phyloP scores from a whole-genome alignment of 2,888 invertebrate genomes.

The Philereme transversata region DNA sequence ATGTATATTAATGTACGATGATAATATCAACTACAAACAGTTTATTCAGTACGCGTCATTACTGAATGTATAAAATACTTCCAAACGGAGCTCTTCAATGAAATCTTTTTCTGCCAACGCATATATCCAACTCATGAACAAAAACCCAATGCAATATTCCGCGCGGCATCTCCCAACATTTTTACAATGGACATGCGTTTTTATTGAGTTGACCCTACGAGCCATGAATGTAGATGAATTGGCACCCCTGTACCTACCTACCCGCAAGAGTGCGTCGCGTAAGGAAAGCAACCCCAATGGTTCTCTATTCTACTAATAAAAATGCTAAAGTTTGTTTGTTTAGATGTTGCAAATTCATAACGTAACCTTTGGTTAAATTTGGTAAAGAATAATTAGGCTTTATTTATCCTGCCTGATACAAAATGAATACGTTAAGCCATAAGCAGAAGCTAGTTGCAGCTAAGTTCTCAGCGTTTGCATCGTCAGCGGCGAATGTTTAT shows the following conservation, averaged over 20 bases:
- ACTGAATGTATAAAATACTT: neutral
- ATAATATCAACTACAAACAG: no score
- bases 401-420: no score
- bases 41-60: neutral
- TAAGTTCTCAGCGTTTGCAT: slow-evolving; percentile 18
- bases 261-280: neutral
- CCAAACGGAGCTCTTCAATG: neutral
- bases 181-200: slow-evolving; percentile 26
- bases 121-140: neutral
- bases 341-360: no score
- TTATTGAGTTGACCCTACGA: slow-evolving; percentile 24
- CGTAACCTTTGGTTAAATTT: no score
- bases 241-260: slow-evolving; percentile 11
- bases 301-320: no score
- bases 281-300: neutral
- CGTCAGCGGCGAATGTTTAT: slow-evolving; percentile 23
- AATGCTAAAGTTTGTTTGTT: no score
- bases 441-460: slow-evolving; percentile 3
- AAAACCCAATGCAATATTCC: slow-evolving; percentile 6
- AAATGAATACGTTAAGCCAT: no score
- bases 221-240: slow-evolving; percentile 24
- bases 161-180: slow-evolving; percentile 16
- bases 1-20: no score
- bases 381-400: no score
- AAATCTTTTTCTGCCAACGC: neutral